Percentiles rank a stretch among this genome's conserved stretches.
phyloP scores from a whole-genome alignment of 2,888 invertebrate species.

The Calephelis perditalis region DNA sequence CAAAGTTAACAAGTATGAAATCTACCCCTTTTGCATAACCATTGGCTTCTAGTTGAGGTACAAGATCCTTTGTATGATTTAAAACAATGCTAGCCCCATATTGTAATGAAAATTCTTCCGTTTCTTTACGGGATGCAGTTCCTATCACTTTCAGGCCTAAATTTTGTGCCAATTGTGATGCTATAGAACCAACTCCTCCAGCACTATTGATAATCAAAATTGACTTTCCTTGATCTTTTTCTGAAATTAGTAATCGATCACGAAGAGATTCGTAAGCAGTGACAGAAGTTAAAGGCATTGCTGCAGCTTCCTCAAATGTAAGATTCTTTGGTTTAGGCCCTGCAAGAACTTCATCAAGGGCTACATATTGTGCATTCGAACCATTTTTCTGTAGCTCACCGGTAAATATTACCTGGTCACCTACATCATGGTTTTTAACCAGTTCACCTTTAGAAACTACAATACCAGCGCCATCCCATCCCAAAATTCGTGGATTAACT shows the following conservation, averaged over 20 bases:
- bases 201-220: slow-evolving; percentile 62
- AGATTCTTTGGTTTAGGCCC: slow-evolving; percentile 55
- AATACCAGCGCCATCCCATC: slow-evolving; percentile 63
- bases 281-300: slow-evolving; percentile 57
- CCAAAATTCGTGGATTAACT: slow-evolving; percentile 49
- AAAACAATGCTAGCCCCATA: slow-evolving; percentile 55
- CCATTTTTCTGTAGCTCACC: slow-evolving; percentile 54
- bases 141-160: slow-evolving; percentile 60
- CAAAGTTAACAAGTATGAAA: slow-evolving; percentile 59
- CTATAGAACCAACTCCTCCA: slow-evolving; percentile 64
- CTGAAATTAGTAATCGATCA: slow-evolving; percentile 53
- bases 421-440: slow-evolving; percentile 46
- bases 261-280: slow-evolving; percentile 58
- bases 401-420: slow-evolving; percentile 62
- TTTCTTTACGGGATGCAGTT: slow-evolving; percentile 58
- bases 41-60: slow-evolving; percentile 48
- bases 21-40: slow-evolving; percentile 56
- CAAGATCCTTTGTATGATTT: slow-evolving; percentile 52
- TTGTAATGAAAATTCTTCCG: slow-evolving; percentile 43
- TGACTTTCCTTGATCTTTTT: slow-evolving; percentile 56
- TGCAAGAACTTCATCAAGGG: slow-evolving; percentile 51
- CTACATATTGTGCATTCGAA: slow-evolving; percentile 58
- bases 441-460: slow-evolving; percentile 51
- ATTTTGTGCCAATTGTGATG: slow-evolving; percentile 56
- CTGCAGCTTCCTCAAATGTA: slow-evolving; percentile 62